phyloP scores from a whole-genome alignment of 2,888 invertebrate genomes.

The Melinopterus prodromus region DNA sequence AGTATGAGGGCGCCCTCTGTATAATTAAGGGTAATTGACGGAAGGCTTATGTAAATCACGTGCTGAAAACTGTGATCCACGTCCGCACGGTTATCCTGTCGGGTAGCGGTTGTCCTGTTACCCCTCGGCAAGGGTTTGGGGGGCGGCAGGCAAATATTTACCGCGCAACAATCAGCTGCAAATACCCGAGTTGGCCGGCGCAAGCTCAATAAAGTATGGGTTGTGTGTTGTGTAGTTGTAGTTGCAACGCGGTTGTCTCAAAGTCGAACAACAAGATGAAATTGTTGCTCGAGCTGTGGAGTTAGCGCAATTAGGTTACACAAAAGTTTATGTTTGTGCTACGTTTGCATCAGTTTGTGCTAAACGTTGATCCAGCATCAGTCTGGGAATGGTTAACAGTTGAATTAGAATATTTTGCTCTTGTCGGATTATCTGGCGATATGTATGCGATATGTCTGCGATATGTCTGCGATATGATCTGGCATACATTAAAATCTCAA shows the following conservation, averaged over 20 bases:
- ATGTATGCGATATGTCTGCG: no score
- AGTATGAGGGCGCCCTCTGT: conserved; percentile 35
- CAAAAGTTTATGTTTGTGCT: not conserved
- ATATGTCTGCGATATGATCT: no score
- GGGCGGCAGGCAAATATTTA: not conserved
- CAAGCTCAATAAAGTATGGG: not conserved
- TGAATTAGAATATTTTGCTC: no score
- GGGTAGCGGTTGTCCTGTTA: conserved; percentile 30
- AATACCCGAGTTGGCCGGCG: not conserved
- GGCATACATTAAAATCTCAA: no score
- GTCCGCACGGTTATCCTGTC: conserved; percentile 38
- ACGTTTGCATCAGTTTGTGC: no score
- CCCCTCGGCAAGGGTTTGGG: conserved; percentile 8
- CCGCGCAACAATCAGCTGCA: conserved; percentile 4
- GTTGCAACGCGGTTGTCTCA: not conserved
- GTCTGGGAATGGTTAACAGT: no score
- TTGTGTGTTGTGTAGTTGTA: not conserved
- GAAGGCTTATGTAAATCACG: conserved; percentile 44
- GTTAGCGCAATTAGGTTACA: not conserved
- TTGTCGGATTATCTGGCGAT: no score
- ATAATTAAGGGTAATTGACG: conserved; percentile 46
- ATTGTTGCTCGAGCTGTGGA: not conserved
- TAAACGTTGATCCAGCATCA: no score
- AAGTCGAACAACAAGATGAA: not conserved
- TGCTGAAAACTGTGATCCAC: conserved; percentile 44